Evolutionary conservation across 1,140 invertebrate genomes (phyloP), one percentile per base, ranked within the genome.

Genomic region (Charaxes varanes): DNA sequence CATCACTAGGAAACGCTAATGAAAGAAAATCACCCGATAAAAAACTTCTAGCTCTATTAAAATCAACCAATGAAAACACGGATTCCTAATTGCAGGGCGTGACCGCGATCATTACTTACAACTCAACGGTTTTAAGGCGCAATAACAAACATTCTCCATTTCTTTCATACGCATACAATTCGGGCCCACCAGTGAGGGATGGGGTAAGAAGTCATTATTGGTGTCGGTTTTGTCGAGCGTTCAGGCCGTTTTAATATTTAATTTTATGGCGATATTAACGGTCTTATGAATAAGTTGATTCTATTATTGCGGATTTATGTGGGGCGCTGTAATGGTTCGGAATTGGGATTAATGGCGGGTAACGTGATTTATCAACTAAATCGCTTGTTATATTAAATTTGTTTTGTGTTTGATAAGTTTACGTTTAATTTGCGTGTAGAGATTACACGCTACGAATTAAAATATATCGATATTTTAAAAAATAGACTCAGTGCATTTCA

Each of bases 231-330:
- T 18, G 44, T 46, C 36, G 38, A 19, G 43, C 43, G 53, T 65
- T 67, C 64, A 77, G 69, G 41, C 42, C 65, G 70, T 74, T 78
- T 70, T 76, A 69, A 63, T 78, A 74, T 78, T 79, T 79, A 76
- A 79, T 71, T 71, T 76, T 65, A 79, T 71, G 62, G 62, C 50
- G 45, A 56, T 64, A 74, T 70, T 68, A 74, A 66, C 46, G 44
- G 64, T 73, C 58, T 76, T 77, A 72, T 71, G 63, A 73, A 74
- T 74, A 69, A 66, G 47, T 60, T 62, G 56, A 71, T 64, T 67
- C 42, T 53, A 55, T 73, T 70, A 68, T 60, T 18, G 38, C 42
- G 53, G 55, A 73, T 76, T 76, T 73, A 73, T 79, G 58, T 52
- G 50, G 49, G 62, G 55, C 40, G 53, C 34, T 44, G 42, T 69